A percentile compares a stretch with the other conserved stretches of the same genome.
Conservation (phyloP, 2,797 vertebrate genomes). For the Semotilus atromaculatus region DNA sequence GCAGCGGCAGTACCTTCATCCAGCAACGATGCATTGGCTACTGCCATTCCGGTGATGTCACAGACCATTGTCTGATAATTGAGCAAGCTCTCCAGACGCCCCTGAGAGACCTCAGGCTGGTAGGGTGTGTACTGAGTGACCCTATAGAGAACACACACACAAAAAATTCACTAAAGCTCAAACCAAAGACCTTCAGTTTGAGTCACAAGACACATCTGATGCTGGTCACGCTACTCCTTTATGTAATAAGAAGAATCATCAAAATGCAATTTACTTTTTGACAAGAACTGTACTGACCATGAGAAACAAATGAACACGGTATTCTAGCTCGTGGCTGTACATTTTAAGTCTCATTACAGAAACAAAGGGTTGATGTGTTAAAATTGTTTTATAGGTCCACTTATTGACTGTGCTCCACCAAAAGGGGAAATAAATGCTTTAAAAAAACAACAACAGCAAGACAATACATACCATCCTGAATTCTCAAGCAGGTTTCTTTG, state of each 20-base stretch:
- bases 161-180: not conserved
- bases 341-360: not conserved
- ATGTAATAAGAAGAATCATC: not conserved
- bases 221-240: slow-evolving; percentile 19
- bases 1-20: slow-evolving; percentile 97
- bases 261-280: slow-evolving; percentile 4
- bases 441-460: not conserved
- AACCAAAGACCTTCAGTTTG: not conserved
- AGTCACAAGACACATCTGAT: slow-evolving; percentile 56
- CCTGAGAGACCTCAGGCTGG: slow-evolving; percentile 96
- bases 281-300: not conserved
- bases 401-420: not conserved
- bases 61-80: slow-evolving; percentile 99
- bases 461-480: slow-evolving; percentile 89
- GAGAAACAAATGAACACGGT: not conserved
- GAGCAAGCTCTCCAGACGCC: slow-evolving; percentile 93
- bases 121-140: slow-evolving; percentile 98
- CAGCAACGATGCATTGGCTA: slow-evolving; percentile 92
- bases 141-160: slow-evolving; percentile 73
- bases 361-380: not conserved
- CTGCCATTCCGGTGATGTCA: slow-evolving; percentile 92
- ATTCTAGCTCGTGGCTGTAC: not conserved
- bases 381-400: not conserved
- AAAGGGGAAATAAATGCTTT: not conserved
- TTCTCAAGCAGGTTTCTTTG: slow-evolving; percentile 94